phyloP scores from a whole-genome alignment of 2,113 vertebrate genomes.

The Climacteris rufus region DNA sequence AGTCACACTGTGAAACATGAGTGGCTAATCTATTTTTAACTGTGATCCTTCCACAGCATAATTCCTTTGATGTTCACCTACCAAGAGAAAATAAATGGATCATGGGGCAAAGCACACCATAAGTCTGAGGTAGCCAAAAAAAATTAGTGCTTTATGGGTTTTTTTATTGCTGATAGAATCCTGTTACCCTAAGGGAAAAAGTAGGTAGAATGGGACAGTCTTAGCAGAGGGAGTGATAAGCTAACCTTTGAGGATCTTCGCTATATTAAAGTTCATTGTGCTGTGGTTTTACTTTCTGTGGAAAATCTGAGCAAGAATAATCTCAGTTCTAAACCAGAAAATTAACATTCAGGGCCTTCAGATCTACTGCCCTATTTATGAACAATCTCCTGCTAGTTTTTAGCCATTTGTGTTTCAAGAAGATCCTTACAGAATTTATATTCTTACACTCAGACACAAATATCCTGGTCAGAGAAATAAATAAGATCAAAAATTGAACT shows the following conservation, averaged over 20 bases:
- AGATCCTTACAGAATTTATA: too few species aligned
- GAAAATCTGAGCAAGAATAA: neutral
- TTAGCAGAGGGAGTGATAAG: neutral
- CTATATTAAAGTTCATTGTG: fast-evolving
- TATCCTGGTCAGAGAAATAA: neutral
- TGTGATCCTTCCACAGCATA: neutral
- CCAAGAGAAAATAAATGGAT: neutral
- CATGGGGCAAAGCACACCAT: fast-evolving
- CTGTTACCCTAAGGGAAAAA: neutral
- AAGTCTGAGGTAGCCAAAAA: neutral
- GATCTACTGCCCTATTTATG: neutral
- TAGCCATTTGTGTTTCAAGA: neutral
- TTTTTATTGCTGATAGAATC: neutral
- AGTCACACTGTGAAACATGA: neutral
- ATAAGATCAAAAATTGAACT: fast-evolving
- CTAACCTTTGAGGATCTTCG: neutral
- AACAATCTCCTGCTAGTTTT: neutral
- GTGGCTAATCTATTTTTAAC: neutral
- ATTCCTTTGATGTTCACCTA: neutral
- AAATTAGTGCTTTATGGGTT: fast-evolving
- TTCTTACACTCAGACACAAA: fast-evolving
- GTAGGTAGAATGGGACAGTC: fast-evolving
- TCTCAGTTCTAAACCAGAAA: neutral
- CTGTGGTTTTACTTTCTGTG: fast-evolving
- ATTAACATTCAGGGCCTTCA: neutral